Percentiles rank a stretch among this genome's conserved stretches.
Evolutionary conservation across 2,888 invertebrate genomes (phyloP).

Genomic region (Brassicogethes aeneus): DNA sequence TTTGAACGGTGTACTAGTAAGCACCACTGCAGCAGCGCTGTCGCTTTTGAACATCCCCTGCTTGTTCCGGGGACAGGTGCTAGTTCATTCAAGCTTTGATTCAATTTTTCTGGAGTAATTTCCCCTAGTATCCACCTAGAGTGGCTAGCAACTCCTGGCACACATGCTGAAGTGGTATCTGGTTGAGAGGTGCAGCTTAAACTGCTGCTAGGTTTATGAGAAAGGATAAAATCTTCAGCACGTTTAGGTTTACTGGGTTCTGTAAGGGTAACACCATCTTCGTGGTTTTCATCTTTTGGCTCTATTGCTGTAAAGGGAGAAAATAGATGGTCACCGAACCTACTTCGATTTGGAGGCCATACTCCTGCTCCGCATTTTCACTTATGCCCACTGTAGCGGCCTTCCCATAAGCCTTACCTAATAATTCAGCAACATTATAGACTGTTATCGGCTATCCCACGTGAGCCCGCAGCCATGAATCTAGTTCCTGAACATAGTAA

Average conservation of each 20-base stretch:
- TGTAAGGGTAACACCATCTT: conserved; percentile 5
- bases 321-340: conserved; percentile 8
- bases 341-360: conserved; percentile 9
- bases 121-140: conserved; percentile 1
- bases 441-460: conserved; percentile 2
- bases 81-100: conserved; percentile 3
- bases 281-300: conserved; percentile 1
- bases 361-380: conserved; percentile 8
- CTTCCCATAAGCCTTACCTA: conserved; percentile 7
- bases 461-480: conserved; percentile 4
- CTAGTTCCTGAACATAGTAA: conserved; percentile 4
- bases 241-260: conserved; percentile 6
- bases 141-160: conserved; percentile 1
- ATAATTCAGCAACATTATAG: conserved; percentile 3
- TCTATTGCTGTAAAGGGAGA: conserved; percentile 5
- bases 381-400: conserved; percentile 7
- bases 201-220: conserved; percentile 7
- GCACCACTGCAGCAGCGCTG: conserved; percentile 5
- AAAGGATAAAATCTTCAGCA: conserved; percentile 4
- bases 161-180: conserved; percentile 7
- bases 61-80: conserved; percentile 4
- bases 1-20: conserved; percentile 8
- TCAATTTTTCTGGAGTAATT: conserved; percentile 5
- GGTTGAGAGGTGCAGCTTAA: conserved; percentile 6
- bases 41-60: conserved; percentile 2